phyloP scores from a whole-genome alignment of 2,113 vertebrate genomes.

The Plecturocebus donacophilus region DNA sequence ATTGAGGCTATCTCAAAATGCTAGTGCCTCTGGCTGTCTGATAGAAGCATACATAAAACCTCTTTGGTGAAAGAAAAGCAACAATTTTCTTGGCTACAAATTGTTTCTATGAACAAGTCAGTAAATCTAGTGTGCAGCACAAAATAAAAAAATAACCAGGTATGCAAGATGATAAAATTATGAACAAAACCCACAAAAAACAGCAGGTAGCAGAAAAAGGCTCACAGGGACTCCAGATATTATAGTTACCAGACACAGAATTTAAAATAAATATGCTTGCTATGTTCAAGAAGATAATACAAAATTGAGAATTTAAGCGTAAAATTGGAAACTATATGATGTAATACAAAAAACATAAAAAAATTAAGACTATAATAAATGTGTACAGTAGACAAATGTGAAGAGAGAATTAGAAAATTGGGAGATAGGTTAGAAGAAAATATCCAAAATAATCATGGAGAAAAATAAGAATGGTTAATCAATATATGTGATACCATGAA shows the following conservation, averaged over 20 bases:
- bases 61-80: not conserved
- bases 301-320: not conserved
- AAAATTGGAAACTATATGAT: not conserved
- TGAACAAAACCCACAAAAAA: slow-evolving; percentile 3
- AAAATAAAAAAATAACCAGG: not conserved
- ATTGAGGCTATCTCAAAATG: not conserved
- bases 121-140: not conserved
- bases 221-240: not conserved
- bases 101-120: not conserved
- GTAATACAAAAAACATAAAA: not conserved
- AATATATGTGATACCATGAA: not conserved
- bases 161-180: not conserved
- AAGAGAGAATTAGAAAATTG: slow-evolving; percentile 38
- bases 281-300: not conserved
- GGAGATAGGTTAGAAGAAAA: not conserved
- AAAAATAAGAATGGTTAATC: not conserved
- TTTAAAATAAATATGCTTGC: not conserved
- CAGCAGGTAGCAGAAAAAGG: not conserved
- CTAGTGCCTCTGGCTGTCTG: not conserved
- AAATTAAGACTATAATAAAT: not conserved
- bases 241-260: not conserved
- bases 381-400: not conserved
- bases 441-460: not conserved
- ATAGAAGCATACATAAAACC: not conserved
- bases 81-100: not conserved